These are phyloP conservation scores for Lepus europaeus DNA, from an alignment of 2,113 vertebrate species.

Conservation along the genomic window DNA sequence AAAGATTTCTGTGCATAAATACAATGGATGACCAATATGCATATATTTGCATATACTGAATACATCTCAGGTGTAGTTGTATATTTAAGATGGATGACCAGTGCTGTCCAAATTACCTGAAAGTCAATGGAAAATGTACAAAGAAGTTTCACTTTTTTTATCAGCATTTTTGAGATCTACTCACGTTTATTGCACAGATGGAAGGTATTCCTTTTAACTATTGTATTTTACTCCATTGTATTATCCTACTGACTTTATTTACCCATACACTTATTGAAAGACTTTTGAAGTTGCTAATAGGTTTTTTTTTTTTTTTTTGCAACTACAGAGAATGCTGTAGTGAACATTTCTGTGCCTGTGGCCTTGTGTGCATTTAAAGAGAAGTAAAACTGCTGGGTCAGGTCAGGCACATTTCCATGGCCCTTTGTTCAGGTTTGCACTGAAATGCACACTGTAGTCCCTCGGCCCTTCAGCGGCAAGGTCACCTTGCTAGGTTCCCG, in stretches of 20 bases:
- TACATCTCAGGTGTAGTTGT: not conserved
- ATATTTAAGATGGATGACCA: not conserved
- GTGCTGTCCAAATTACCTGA: not conserved
- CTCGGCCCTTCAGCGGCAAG: not conserved
- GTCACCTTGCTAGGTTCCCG: slow-evolving; percentile 12
- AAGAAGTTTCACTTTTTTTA: not conserved
- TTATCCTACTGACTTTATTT: not conserved
- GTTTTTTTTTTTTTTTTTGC: not conserved
- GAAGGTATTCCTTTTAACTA: not conserved
- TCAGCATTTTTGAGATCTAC: not conserved
- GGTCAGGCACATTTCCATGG: not conserved
- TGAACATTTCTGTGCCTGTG: not conserved
- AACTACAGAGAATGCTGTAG: not conserved
- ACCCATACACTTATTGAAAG: not conserved
- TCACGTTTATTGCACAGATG: not conserved
- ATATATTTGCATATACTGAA: not conserved
- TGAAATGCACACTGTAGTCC: no score
- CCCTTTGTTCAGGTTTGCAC: not conserved
- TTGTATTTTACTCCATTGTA: not conserved
- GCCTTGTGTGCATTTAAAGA: not conserved
- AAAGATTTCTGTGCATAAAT: not conserved
- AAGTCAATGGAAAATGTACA: not conserved
- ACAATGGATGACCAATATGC: not conserved
- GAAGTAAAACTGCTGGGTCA: not conserved
- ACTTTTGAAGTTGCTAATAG: not conserved